Evolutionary conservation across 2,113 vertebrate species (phyloP).

Genomic region (Grammomys surdaster): DNA sequence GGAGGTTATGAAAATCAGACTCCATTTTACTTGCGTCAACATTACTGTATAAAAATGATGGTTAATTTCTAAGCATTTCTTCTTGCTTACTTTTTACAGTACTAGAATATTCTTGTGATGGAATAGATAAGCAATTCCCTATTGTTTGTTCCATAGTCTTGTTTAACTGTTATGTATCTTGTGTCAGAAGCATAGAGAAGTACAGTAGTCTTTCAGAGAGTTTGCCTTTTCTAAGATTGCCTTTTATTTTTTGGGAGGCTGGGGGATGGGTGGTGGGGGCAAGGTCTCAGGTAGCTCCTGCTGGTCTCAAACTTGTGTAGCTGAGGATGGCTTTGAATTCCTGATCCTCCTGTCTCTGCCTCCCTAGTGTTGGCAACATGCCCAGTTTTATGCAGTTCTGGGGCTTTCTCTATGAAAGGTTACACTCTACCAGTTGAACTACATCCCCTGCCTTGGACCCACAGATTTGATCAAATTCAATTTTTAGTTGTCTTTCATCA

Average conservation of each 20-base stretch:
- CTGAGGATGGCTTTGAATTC: not conserved
- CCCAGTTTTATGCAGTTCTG: not conserved
- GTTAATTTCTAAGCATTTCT: constrained; percentile 55
- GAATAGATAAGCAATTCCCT: constrained; percentile 26
- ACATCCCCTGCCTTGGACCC: not conserved
- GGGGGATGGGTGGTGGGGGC: not conserved
- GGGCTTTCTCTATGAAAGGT: not conserved
- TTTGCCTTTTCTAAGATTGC: not conserved
- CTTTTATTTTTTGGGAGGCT: not conserved
- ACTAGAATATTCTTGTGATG: constrained; percentile 14
- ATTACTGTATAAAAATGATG: constrained; percentile 5
- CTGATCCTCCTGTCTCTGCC: not conserved
- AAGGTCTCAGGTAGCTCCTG: not conserved
- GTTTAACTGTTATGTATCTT: not conserved
- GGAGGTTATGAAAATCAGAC: not conserved
- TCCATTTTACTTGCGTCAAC: constrained; percentile 1
- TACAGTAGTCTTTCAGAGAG: constrained; percentile 4
- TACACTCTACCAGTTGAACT: not conserved
- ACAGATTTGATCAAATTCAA: not conserved
- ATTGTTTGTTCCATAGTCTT: constrained; percentile 30
- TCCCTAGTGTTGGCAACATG: not conserved
- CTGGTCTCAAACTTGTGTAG: not conserved
- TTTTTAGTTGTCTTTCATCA: constrained; percentile 31
- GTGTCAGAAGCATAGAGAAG: constrained; percentile 42
- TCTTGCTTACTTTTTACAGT: constrained; percentile 49